These are phyloP conservation scores for Pseudorasbora parva DNA, from an alignment of 2,113 vertebrate species.

Conservation along the genomic window DNA sequence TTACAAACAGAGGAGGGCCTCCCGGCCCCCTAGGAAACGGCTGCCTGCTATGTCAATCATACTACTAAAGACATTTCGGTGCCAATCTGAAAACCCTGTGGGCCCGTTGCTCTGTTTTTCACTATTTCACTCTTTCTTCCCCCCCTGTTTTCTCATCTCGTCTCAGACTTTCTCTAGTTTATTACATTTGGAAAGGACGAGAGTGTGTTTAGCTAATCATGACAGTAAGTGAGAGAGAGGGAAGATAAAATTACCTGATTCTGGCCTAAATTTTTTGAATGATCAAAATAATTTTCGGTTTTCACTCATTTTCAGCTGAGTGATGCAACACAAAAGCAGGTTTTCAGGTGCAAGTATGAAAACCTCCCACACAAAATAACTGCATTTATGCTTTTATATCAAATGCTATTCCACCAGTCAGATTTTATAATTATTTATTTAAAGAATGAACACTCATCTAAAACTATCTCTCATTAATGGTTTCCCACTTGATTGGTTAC, in stretches of 20 bases:
- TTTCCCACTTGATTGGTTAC: neutral
- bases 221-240: neutral
- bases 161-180: neutral
- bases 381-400: slow-evolving; percentile 59
- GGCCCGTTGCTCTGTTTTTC: slow-evolving; percentile 20
- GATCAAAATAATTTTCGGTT: slow-evolving; percentile 34
- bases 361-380: slow-evolving; percentile 59
- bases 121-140: neutral
- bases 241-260: slow-evolving; percentile 23
- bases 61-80: slow-evolving; percentile 57
- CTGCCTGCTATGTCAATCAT: slow-evolving; percentile 62
- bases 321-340: slow-evolving; percentile 2
- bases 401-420: neutral
- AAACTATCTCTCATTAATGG: neutral
- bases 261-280: slow-evolving; percentile 14
- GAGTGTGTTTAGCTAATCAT: slow-evolving; percentile 29
- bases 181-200: slow-evolving; percentile 24
- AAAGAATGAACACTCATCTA: neutral
- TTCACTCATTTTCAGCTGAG: slow-evolving; percentile 29
- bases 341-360: slow-evolving; percentile 64
- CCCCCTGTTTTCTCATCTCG: neutral
- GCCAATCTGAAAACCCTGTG: slow-evolving; percentile 22
- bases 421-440: neutral
- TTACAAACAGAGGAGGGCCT: slow-evolving; percentile 51
- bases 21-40: slow-evolving; percentile 49